Conservation (phyloP, 2,888 invertebrate species). For the Andrena dorsata region DNA sequence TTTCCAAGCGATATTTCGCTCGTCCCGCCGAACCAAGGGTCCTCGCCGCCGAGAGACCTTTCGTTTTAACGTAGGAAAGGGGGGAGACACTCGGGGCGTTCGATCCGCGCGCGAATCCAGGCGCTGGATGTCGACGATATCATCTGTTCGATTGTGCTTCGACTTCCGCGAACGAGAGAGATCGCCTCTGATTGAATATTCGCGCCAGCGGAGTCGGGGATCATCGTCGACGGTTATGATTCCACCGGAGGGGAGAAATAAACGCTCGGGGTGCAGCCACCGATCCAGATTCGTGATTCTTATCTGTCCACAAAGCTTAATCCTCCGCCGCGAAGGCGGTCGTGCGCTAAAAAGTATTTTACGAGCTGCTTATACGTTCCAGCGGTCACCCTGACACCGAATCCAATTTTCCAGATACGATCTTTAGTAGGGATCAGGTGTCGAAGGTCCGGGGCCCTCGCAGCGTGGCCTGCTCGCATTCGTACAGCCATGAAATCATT, state of each 20-base stretch:
- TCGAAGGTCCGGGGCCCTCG: constrained; percentile 61
- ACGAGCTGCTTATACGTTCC: constrained; percentile 85
- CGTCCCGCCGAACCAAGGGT: constrained; percentile 48
- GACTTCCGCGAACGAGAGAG: neutral
- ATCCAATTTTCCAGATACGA: constrained; percentile 85
- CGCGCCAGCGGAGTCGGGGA: constrained; percentile 29
- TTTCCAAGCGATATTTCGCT: constrained; percentile 67
- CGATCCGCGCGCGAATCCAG: neutral
- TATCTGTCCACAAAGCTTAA: constrained; percentile 83
- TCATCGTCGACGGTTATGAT: constrained; percentile 61
- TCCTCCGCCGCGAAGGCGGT: constrained; percentile 77
- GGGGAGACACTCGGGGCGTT: neutral
- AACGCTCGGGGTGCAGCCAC: constrained; percentile 25
- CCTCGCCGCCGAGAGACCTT: neutral
- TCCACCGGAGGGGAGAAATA: constrained; percentile 41
- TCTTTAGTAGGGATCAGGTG: constrained; percentile 84
- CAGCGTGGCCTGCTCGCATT: constrained; percentile 37
- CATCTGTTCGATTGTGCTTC: neutral
- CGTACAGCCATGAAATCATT: constrained; percentile 31
- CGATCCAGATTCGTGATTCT: constrained; percentile 76
- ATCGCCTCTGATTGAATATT: constrained; percentile 49
- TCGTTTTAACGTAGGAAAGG: neutral
- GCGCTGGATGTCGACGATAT: neutral
- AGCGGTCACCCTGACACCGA: constrained; percentile 83
- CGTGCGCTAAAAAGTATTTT: constrained; percentile 84